A percentile compares a stretch with the other conserved stretches of the same genome.
phyloP scores from a whole-genome alignment of 2,797 vertebrate species.

The Darevskia mixta region DNA sequence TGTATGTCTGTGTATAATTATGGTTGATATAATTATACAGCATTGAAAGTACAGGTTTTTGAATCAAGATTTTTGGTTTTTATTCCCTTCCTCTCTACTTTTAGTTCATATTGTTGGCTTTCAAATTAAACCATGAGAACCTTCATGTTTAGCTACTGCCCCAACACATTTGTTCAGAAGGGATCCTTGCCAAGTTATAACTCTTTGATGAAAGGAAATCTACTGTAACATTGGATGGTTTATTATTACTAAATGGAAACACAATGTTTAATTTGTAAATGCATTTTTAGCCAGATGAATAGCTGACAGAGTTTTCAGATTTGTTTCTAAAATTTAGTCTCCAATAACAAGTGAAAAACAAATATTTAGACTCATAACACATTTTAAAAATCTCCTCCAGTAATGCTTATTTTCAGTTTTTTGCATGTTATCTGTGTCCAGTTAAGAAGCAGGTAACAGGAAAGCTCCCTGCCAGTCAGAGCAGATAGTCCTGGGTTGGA shows the following conservation, averaged over 20 bases:
- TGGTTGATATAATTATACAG: slow-evolving; percentile 72
- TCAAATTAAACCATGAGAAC: slow-evolving; percentile 65
- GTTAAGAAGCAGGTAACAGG: neutral
- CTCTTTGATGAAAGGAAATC: slow-evolving; percentile 9
- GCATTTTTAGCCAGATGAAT: neutral
- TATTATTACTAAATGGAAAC: neutral
- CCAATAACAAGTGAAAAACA: neutral
- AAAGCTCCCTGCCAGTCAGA: neutral
- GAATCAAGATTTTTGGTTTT: slow-evolving; percentile 45
- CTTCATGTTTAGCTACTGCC: slow-evolving; percentile 56
- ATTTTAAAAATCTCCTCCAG: neutral
- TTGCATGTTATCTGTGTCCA: neutral
- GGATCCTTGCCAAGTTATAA: slow-evolving; percentile 28
- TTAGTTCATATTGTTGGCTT: slow-evolving; percentile 52
- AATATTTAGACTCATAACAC: neutral
- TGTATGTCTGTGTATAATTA: slow-evolving; percentile 74
- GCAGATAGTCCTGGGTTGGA: neutral
- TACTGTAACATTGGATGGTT: neutral
- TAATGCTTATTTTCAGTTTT: neutral
- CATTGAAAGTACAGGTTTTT: slow-evolving; percentile 67
- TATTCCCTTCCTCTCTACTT: slow-evolving; percentile 30
- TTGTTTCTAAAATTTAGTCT: neutral
- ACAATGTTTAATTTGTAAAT: neutral
- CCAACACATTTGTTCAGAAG: slow-evolving; percentile 59
- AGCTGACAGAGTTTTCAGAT: neutral